phyloP scores from a whole-genome alignment of 2,113 vertebrate species.

The Beaufortia kweichowensis region DNA sequence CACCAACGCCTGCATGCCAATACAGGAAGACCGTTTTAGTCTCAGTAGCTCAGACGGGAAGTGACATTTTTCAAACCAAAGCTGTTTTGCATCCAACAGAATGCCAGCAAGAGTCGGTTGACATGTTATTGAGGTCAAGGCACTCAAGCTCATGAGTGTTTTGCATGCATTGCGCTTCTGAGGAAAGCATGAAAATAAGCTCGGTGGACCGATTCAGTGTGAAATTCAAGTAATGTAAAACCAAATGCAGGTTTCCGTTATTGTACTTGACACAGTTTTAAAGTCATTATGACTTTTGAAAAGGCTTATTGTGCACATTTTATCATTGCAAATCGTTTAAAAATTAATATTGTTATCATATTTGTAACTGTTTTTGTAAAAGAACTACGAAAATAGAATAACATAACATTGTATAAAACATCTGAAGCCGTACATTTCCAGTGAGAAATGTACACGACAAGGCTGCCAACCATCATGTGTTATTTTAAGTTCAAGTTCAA shows the following conservation, averaged over 20 bases:
- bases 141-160: neutral
- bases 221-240: neutral
- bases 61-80: slow-evolving; percentile 26
- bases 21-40: slow-evolving; percentile 8
- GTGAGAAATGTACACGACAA: too few relatives aligned
- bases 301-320: too few relatives aligned
- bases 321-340: too few relatives aligned
- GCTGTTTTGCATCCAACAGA: slow-evolving; percentile 4
- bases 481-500: neutral
- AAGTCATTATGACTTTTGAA: too few relatives aligned
- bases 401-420: too few relatives aligned
- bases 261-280: too few relatives aligned
- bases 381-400: too few relatives aligned
- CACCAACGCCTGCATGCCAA: slow-evolving; percentile 6
- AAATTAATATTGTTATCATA: too few relatives aligned
- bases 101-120: neutral
- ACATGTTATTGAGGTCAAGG: slow-evolving; percentile 16
- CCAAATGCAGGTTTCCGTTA: too few relatives aligned
- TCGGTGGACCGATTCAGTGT: neutral
- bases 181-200: neutral
- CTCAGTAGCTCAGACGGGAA: slow-evolving; percentile 24
- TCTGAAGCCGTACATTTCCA: too few relatives aligned
- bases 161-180: neutral
- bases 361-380: too few relatives aligned
- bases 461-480: too few relatives aligned